Percentiles rank a stretch among this genome's conserved stretches.
Conservation (phyloP, 1,140 invertebrate genomes). For the Drepana arcuata region DNA sequence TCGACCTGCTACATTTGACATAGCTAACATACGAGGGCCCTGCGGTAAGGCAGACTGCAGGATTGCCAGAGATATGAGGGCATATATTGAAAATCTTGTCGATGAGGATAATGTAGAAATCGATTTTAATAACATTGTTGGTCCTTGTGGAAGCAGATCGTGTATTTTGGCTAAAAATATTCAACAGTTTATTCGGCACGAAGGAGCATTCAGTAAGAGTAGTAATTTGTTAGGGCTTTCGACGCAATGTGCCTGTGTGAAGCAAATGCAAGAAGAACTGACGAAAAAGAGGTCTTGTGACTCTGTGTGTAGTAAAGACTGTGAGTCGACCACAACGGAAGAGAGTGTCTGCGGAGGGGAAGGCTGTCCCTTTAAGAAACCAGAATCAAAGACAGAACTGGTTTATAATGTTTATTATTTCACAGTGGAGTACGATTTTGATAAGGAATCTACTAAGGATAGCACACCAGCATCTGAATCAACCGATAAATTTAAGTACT, state of each 20-base stretch:
- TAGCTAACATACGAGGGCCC: slow-evolving; percentile 57
- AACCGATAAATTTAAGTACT: slow-evolving; percentile 32
- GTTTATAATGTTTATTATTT: slow-evolving; percentile 57
- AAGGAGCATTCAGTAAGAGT: slow-evolving; percentile 35
- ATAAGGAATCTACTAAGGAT: slow-evolving; percentile 16
- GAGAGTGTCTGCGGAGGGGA: slow-evolving; percentile 30
- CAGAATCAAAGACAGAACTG: slow-evolving; percentile 11
- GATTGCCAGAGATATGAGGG: slow-evolving; percentile 51
- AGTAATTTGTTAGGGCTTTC: slow-evolving; percentile 37
- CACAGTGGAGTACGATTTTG: slow-evolving; percentile 45
- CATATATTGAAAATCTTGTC: slow-evolving; percentile 54
- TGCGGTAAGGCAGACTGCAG: slow-evolving; percentile 58
- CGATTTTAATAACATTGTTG: slow-evolving; percentile 45
- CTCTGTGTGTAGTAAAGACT: slow-evolving; percentile 34
- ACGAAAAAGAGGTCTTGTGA: slow-evolving; percentile 30
- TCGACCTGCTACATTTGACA: slow-evolving; percentile 35
- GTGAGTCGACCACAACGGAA: slow-evolving; percentile 29
- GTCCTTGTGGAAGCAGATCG: slow-evolving; percentile 57
- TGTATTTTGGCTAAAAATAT: slow-evolving; percentile 52
- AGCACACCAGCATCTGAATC: slow-evolving; percentile 17
- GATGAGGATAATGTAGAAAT: slow-evolving; percentile 54
- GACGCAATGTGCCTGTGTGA: slow-evolving; percentile 51
- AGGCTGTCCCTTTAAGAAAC: slow-evolving; percentile 31
- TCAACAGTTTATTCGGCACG: slow-evolving; percentile 45
- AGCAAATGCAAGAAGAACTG: slow-evolving; percentile 46